A percentile compares a stretch with the other conserved stretches of the same genome.
These are phyloP conservation scores for Drosophila nigricruria DNA, from an alignment of 2,888 invertebrate species.

Conservation along the genomic window DNA sequence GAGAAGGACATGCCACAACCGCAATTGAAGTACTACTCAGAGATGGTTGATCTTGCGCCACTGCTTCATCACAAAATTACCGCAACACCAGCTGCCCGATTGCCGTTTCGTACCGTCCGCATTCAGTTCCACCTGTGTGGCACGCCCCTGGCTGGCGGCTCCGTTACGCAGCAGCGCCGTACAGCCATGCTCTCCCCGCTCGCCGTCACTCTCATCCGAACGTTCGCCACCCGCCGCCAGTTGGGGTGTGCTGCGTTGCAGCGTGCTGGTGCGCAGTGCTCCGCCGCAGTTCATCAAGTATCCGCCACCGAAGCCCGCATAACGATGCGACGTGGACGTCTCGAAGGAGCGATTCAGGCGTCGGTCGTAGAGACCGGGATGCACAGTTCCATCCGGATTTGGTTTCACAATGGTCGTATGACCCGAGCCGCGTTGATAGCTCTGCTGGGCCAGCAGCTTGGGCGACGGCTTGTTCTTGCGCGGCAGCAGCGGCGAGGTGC, in stretches of 20 bases:
- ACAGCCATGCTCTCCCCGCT: slow-evolving; percentile 52
- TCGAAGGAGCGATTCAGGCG: slow-evolving; percentile 85
- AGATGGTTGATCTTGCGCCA: slow-evolving; percentile 92
- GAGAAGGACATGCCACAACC: slow-evolving; percentile 51
- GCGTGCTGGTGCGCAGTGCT: slow-evolving; percentile 77
- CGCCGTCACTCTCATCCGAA: slow-evolving; percentile 75
- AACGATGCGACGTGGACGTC: slow-evolving; percentile 81
- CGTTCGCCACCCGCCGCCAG: slow-evolving; percentile 69
- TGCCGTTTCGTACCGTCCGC: slow-evolving; percentile 78
- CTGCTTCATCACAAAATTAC: slow-evolving; percentile 91
- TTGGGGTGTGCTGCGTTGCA: slow-evolving; percentile 85
- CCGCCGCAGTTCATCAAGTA: slow-evolving; percentile 79
- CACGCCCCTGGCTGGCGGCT: slow-evolving; percentile 16
- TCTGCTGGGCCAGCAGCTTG: slow-evolving; percentile 61
- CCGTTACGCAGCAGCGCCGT: slow-evolving; percentile 54
- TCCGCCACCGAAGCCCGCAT: slow-evolving; percentile 80
- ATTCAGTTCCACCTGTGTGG: slow-evolving; percentile 59
- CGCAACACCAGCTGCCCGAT: slow-evolving; percentile 90
- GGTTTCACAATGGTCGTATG: slow-evolving; percentile 67
- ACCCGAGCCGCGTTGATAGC: slow-evolving; percentile 44
- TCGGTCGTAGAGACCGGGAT: slow-evolving; percentile 84
- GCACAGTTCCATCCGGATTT: slow-evolving; percentile 55
- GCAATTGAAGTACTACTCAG: slow-evolving; percentile 81
- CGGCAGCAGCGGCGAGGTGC: slow-evolving; percentile 84
- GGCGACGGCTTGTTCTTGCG: slow-evolving; percentile 83